These are phyloP conservation scores for Zoanthus sociatus DNA, from an alignment of 92 coral and sea anemone species.

Conservation along the genomic window DNA sequence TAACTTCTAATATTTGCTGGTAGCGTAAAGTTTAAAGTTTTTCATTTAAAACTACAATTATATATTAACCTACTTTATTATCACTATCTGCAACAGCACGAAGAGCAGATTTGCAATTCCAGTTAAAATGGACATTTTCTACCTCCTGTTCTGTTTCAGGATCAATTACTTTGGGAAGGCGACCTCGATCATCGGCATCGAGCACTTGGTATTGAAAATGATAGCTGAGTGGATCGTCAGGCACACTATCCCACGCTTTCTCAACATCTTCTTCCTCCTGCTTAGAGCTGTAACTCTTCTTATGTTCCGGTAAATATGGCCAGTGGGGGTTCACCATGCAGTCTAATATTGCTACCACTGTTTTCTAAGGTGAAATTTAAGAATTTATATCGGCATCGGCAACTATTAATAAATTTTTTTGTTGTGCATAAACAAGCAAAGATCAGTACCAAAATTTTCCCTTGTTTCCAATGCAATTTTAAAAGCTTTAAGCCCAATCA, in stretches of 20 bases:
- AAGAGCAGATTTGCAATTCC: constrained; percentile 84
- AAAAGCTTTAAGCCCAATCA: background rate
- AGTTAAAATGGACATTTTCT: constrained; percentile 63
- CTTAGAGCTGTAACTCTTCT: constrained; percentile 53
- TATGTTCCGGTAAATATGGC: constrained; percentile 86
- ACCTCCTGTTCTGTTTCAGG: constrained; percentile 32
- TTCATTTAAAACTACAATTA: too few relatives aligned
- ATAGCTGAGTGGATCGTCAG: constrained; percentile 87
- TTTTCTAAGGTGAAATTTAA: constrained; percentile 63
- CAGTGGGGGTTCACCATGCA: constrained; percentile 90
- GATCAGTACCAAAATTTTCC: background rate
- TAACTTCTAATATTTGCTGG: too few relatives aligned
- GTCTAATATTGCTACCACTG: constrained; percentile 86
- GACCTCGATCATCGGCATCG: constrained; percentile 82
- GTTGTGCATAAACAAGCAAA: too few relatives aligned
- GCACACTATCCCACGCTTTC: constrained; percentile 88
- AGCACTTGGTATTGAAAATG: constrained; percentile 79
- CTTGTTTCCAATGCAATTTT: background rate
- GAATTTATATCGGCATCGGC: background rate
- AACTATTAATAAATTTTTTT: too few relatives aligned
- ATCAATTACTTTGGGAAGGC: constrained; percentile 64
- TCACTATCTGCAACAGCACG: constrained; percentile 74
- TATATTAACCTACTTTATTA: constrained; percentile 64
- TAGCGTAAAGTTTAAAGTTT: too few relatives aligned
- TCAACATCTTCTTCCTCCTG: constrained; percentile 77